phyloP scores from a whole-genome alignment of 2,888 invertebrate species.

The Sinopyrophorus schimmeli region DNA sequence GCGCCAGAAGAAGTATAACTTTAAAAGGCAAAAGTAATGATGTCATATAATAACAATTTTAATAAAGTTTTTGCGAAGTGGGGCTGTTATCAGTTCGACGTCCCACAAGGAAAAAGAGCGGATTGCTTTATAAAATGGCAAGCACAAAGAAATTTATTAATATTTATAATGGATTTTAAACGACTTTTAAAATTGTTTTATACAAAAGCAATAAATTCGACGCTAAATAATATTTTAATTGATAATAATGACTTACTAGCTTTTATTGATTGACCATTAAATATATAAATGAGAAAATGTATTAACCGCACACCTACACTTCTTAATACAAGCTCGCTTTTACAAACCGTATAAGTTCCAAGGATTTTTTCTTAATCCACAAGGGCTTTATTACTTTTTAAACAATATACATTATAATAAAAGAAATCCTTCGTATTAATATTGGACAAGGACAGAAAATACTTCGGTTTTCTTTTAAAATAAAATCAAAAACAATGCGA shows the following conservation, averaged over 20 bases:
- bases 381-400: no score
- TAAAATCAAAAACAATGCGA: no score
- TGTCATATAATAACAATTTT: conserved; percentile 11
- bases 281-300: conserved; percentile 28
- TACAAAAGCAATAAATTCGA: conserved; percentile 22
- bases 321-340: no score
- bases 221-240: conserved; percentile 26
- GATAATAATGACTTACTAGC: conserved; percentile 22
- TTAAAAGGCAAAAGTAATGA: no score
- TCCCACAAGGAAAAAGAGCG: conserved; percentile 10
- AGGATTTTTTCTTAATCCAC: no score
- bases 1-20: no score
- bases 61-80: conserved; percentile 3
- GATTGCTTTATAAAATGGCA: conserved; percentile 5
- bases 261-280: conserved; percentile 29
- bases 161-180: conserved; percentile 16
- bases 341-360: no score
- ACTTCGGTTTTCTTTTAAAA: no score
- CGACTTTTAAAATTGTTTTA: conserved; percentile 16
- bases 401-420: no score
- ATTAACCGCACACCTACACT: conserved; percentile 26
- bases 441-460: no score
- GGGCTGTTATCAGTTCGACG: conserved; percentile 3
- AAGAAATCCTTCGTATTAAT: no score
- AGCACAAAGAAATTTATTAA: conserved; percentile 15